Evolutionary conservation across 2,888 invertebrate genomes (phyloP).

Genomic region (Congeria kusceri): DNA sequence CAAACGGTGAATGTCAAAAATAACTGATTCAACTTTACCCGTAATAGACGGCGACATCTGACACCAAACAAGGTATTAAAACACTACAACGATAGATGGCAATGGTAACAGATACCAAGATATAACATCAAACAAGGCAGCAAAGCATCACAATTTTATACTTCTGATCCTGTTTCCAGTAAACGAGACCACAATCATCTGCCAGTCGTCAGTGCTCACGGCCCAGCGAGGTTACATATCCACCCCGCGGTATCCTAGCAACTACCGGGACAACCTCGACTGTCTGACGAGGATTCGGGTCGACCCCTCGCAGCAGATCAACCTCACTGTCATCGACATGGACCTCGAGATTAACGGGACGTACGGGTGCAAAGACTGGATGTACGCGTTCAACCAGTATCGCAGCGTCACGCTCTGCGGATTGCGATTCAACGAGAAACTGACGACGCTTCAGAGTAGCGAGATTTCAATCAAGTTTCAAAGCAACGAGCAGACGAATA

Average conservation of each 20-base stretch:
- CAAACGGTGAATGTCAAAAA: too few species aligned
- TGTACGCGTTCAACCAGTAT: slow-evolving; percentile 75
- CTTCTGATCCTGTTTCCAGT: slow-evolving; percentile 63
- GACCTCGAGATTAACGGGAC: slow-evolving; percentile 73
- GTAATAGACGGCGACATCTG: too few species aligned
- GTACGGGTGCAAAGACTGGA: slow-evolving; percentile 77
- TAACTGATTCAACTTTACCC: too few species aligned
- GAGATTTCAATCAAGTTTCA: slow-evolving; percentile 74
- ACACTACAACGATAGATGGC: too few species aligned
- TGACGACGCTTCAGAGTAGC: slow-evolving; percentile 69
- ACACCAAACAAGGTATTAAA: too few species aligned
- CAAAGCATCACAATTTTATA: too few species aligned
- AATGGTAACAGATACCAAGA: too few species aligned
- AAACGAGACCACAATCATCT: slow-evolving; percentile 75
- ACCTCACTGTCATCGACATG: slow-evolving; percentile 79
- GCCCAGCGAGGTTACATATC: slow-evolving; percentile 79
- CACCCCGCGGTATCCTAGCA: slow-evolving; percentile 80
- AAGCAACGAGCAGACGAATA: slow-evolving; percentile 58
- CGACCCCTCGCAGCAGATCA: slow-evolving; percentile 72
- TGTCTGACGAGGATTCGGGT: slow-evolving; percentile 75
- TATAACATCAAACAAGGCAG: too few species aligned
- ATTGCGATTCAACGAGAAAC: slow-evolving; percentile 72
- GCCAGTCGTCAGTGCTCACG: slow-evolving; percentile 62
- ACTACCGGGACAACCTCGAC: slow-evolving; percentile 66
- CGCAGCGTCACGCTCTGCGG: slow-evolving; percentile 80